Evolutionary conservation across 37 sponge, comb jelly and placozoan species (phyloP).

Genomic region (Haliclona indistincta): DNA sequence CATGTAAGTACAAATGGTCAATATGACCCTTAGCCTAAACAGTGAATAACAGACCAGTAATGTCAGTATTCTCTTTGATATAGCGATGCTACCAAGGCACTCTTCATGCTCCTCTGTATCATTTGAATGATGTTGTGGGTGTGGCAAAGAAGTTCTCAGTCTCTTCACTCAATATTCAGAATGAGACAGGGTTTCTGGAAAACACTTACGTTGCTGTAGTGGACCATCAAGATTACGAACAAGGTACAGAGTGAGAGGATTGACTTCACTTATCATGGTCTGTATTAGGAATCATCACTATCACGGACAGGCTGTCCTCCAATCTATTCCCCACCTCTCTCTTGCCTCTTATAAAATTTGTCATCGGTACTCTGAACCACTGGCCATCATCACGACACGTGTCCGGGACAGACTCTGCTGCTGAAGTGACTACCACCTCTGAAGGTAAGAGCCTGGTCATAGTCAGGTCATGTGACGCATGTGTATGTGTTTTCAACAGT

Average conservation of each 20-base stretch:
- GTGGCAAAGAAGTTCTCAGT: not conserved
- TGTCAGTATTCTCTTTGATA: not conserved
- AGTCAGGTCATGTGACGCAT: no score
- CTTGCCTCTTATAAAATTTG: conserved; percentile 42
- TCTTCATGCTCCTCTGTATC: not conserved
- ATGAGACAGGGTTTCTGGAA: no score
- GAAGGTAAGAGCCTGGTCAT: not conserved
- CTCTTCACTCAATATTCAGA: not conserved
- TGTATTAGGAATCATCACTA: conserved; percentile 1
- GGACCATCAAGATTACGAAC: conserved; percentile 7
- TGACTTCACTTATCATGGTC: no score
- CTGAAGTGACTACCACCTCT: not conserved
- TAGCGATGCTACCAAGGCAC: not conserved
- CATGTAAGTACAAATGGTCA: no score
- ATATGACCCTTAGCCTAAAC: no score
- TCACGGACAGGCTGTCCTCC: conserved; percentile 4
- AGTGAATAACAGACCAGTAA: not conserved
- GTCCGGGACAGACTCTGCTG: not conserved
- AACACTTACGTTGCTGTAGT: not conserved
- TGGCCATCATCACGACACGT: not conserved
- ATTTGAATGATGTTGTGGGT: not conserved
- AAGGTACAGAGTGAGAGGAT: not conserved
- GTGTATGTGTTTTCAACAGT: conserved; percentile 8
- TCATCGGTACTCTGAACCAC: conserved; percentile 36
- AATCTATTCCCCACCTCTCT: conserved; percentile 52